Conservation (phyloP, 2,113 vertebrate species). For the Catharus bicknelli region DNA sequence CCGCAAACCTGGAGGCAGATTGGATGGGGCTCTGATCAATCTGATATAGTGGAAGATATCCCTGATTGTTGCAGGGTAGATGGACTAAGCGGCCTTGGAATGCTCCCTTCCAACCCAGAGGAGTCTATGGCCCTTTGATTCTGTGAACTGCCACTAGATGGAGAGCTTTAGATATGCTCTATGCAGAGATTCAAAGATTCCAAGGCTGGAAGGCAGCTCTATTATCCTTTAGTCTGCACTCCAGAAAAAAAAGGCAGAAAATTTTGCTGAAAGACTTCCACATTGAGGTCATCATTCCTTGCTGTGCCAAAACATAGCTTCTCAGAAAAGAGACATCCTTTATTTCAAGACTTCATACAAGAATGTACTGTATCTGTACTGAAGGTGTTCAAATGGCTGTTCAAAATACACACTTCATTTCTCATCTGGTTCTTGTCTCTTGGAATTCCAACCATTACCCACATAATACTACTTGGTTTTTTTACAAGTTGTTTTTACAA, state of each 20-base stretch:
- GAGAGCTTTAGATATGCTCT: conserved; percentile 33
- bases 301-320: not conserved
- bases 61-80: not conserved
- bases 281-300: not conserved
- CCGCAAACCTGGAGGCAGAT: not conserved
- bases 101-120: not conserved
- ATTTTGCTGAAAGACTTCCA: not conserved
- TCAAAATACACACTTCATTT: not conserved
- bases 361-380: not conserved
- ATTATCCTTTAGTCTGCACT: not conserved
- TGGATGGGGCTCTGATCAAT: not conserved
- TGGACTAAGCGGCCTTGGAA: not conserved
- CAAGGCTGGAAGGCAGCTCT: not conserved
- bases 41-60: not conserved
- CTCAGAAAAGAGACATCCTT: not conserved
- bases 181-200: not conserved
- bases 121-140: not conserved
- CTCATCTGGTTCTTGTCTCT: not conserved
- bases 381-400: not conserved
- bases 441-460: not conserved
- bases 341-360: not conserved
- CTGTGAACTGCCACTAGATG: conserved; percentile 46
- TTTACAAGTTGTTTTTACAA: not conserved
- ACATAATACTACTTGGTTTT: not conserved
- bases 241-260: not conserved